A percentile compares a stretch with the other conserved stretches of the same genome.
Conservation (phyloP, 2,113 vertebrate genomes). For the Oncorhynchus gorbuscha region DNA sequence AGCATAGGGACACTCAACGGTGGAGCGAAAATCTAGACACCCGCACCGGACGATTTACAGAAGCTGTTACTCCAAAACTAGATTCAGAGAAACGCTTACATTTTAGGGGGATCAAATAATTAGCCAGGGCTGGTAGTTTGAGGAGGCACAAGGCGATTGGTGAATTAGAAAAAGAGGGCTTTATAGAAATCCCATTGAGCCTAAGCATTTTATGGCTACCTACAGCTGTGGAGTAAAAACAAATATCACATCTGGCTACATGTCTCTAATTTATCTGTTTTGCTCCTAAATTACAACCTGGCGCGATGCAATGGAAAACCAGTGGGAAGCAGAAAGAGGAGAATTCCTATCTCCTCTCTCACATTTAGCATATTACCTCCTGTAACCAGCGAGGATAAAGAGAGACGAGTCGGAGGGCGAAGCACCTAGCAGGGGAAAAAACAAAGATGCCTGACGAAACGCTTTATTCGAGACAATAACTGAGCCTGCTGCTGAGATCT, state of each 20-base stretch:
- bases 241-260: slow-evolving; percentile 74
- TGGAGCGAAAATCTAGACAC: slow-evolving; percentile 70
- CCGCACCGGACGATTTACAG: slow-evolving; percentile 64
- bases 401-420: slow-evolving; percentile 38
- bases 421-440: slow-evolving; percentile 37
- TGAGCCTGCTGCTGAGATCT: not conserved
- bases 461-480: not conserved
- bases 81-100: slow-evolving; percentile 61
- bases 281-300: slow-evolving; percentile 64
- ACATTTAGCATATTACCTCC: slow-evolving; percentile 72
- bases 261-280: slow-evolving; percentile 65
- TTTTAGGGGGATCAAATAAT: slow-evolving; percentile 79
- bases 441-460: not conserved
- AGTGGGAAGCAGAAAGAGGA: slow-evolving; percentile 68
- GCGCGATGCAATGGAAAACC: slow-evolving; percentile 58
- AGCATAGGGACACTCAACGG: slow-evolving; percentile 64
- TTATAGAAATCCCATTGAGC: slow-evolving; percentile 60
- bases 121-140: slow-evolving; percentile 57
- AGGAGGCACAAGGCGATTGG: slow-evolving; percentile 52
- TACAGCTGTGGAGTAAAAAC: slow-evolving; percentile 67
- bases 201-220: slow-evolving; percentile 60
- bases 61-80: slow-evolving; percentile 60
- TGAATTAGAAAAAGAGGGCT: slow-evolving; percentile 54
- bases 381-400: slow-evolving; percentile 60
- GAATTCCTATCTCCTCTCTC: slow-evolving; percentile 68